phyloP scores from a whole-genome alignment of 2,888 invertebrate genomes.

The Lumbricus terrestris region DNA sequence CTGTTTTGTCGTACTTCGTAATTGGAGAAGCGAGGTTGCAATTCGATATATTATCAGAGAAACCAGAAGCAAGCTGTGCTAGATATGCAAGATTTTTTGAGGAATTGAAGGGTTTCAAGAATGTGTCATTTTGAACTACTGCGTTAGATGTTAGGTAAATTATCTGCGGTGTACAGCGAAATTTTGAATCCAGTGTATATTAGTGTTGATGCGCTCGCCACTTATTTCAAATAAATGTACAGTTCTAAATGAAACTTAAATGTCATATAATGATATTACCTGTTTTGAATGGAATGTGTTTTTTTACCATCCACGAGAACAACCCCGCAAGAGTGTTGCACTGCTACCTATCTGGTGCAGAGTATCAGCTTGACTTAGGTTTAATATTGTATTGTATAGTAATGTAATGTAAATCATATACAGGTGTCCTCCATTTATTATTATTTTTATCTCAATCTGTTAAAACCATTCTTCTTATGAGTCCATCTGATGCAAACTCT shows the following conservation, averaged over 20 bases:
- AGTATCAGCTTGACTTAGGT: neutral
- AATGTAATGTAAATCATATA: neutral
- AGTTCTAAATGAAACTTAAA: neutral
- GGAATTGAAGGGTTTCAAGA: neutral
- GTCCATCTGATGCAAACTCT: neutral
- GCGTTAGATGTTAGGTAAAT: slow-evolving; percentile 3
- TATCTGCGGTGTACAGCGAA: neutral
- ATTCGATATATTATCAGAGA: no score
- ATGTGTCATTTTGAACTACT: neutral
- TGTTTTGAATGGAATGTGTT: neutral
- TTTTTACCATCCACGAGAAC: no score
- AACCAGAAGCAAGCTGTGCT: no score
- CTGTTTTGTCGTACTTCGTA: no score
- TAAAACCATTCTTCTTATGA: neutral
- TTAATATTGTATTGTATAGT: neutral
- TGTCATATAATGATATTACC: neutral
- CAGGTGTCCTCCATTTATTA: neutral
- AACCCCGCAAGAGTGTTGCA: no score
- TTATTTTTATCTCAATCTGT: neutral
- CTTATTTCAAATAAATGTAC: neutral
- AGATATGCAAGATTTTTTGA: no score
- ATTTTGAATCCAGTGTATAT: neutral
- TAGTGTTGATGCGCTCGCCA: neutral
- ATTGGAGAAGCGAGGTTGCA: no score
- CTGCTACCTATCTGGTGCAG: no score